These are phyloP conservation scores for Amniataba percoides DNA, from an alignment of 2,797 vertebrate genomes.

Conservation along the genomic window DNA sequence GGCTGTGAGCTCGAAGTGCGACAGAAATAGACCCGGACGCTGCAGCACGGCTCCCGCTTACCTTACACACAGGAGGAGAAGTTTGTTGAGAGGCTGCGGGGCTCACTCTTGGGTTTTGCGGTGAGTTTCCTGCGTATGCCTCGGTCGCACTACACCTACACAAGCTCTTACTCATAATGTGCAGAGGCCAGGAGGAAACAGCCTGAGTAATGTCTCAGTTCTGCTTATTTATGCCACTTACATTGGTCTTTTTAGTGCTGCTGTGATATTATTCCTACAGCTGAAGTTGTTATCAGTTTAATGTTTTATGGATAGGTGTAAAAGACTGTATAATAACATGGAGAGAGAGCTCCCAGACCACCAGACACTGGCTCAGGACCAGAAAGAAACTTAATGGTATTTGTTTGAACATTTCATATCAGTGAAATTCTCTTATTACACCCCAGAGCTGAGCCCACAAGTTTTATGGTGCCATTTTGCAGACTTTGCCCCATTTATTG, in stretches of 20 bases:
- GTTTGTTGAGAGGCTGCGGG: not conserved
- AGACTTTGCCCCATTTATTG: conserved; percentile 66
- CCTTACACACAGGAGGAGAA: too few species aligned
- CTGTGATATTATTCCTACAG: not conserved
- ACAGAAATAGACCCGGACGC: not conserved
- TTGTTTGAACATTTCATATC: not conserved
- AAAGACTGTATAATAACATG: not conserved
- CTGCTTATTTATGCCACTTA: accelerated
- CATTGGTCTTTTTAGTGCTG: too few species aligned
- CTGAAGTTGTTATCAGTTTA: not conserved
- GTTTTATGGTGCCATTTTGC: not conserved
- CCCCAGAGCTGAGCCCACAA: not conserved
- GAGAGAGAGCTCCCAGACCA: not conserved
- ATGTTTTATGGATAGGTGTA: not conserved
- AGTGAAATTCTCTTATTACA: not conserved
- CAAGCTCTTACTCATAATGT: conserved; percentile 32
- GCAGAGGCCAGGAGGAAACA: not conserved
- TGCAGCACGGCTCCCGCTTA: not conserved
- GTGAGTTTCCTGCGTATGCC: conserved; percentile 42
- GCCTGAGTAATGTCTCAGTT: not conserved
- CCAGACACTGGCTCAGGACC: not conserved
- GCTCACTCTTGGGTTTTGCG: not conserved
- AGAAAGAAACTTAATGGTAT: not conserved
- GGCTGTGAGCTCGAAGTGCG: accelerated
- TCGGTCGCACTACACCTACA: conserved; percentile 9